phyloP scores from a whole-genome alignment of 2,113 vertebrate species.

The Strigops habroptila region DNA sequence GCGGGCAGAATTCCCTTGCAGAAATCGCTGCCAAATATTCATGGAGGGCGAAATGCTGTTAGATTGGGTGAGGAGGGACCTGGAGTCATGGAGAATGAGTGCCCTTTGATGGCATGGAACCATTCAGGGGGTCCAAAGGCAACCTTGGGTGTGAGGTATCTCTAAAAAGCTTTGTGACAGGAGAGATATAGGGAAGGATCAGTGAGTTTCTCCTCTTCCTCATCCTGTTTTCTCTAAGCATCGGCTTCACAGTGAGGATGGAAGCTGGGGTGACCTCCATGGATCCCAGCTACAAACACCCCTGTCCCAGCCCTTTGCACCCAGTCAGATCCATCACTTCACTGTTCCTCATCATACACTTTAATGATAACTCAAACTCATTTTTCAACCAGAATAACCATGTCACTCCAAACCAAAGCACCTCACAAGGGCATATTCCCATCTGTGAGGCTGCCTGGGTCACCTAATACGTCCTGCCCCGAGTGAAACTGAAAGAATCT shows the following conservation, averaged over 20 bases:
- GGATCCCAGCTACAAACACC: not conserved
- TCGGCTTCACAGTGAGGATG: not conserved
- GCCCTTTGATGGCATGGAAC: not conserved
- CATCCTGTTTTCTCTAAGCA: not conserved
- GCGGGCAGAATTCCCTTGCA: not conserved
- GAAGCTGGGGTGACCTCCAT: not conserved
- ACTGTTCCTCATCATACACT: not conserved
- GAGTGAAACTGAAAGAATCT: not conserved
- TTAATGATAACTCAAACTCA: not conserved
- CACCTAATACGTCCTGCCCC: not conserved
- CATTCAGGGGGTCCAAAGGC: not conserved
- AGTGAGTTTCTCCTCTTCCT: not conserved
- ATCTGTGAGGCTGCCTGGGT: not conserved
- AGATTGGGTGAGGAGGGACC: not conserved
- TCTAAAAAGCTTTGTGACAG: not conserved
- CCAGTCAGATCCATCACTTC: not conserved
- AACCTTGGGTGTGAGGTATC: not conserved
- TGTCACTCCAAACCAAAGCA: not conserved
- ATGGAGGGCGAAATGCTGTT: fast-evolving
- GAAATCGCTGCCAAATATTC: not conserved
- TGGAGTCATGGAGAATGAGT: not conserved
- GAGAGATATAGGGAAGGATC: not conserved
- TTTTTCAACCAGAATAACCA: not conserved
- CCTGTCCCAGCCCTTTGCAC: not conserved
- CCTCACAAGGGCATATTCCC: not conserved